These are phyloP conservation scores for Callyntrura guangdongensis DNA, from an alignment of 2,888 invertebrate species.

Conservation along the genomic window DNA sequence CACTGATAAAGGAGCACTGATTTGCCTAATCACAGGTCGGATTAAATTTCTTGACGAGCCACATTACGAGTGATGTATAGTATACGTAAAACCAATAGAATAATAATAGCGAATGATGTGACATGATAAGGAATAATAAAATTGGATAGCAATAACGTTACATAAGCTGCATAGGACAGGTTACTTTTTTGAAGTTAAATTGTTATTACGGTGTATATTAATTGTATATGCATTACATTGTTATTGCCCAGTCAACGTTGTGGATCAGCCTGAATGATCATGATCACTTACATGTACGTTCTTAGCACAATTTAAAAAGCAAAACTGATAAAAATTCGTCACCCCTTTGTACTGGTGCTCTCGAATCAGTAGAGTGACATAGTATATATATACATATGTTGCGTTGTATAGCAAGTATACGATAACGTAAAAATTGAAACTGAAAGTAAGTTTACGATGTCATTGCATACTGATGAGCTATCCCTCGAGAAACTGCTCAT, in stretches of 20 bases:
- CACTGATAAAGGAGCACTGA: constrained; percentile 4
- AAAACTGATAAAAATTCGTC: no score
- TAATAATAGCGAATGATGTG: neutral
- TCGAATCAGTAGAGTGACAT: no score
- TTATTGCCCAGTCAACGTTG: neutral
- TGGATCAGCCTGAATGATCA: no score
- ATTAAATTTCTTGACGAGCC: constrained; percentile 19
- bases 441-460: no score
- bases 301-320: neutral
- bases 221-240: neutral
- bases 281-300: neutral
- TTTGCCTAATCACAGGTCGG: constrained; percentile 12
- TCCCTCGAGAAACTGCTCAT: no score
- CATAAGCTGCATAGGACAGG: constrained; percentile 11
- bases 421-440: no score
- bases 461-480: no score
- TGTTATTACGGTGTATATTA: no score
- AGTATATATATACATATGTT: no score
- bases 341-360: no score
- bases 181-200: neutral
- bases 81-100: constrained; percentile 9
- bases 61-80: neutral
- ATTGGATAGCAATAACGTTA: no score
- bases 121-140: neutral
- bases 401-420: no score